A percentile compares a stretch with the other conserved stretches of the same genome.
These are phyloP conservation scores for Petroica traversi DNA, from an alignment of 2,113 vertebrate species.

Conservation along the genomic window DNA sequence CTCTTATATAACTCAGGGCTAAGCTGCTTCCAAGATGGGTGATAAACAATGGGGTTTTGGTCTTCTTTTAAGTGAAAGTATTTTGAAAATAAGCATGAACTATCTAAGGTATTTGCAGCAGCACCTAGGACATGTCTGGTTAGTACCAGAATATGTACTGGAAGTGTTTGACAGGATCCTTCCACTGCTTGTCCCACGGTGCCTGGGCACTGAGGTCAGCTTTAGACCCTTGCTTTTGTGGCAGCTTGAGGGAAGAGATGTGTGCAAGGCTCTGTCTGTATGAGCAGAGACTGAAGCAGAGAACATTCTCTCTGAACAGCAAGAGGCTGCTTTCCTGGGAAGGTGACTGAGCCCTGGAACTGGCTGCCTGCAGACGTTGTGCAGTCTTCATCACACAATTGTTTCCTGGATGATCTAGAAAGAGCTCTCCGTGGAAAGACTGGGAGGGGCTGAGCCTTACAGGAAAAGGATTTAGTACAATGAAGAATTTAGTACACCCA, in stretches of 20 bases:
- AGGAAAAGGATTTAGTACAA: background rate
- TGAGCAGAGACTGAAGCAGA: background rate
- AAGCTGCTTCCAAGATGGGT: background rate
- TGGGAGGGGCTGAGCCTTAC: background rate
- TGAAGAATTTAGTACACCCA: background rate
- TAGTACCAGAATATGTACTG: background rate
- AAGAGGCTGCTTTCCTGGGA: background rate
- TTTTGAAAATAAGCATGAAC: background rate
- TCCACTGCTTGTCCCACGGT: background rate
- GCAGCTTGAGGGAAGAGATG: background rate
- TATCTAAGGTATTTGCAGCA: background rate
- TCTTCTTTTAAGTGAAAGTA: background rate
- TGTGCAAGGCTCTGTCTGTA: no score
- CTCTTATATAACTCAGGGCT: fast-evolving
- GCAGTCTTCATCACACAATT: fast-evolving
- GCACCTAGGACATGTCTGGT: fast-evolving
- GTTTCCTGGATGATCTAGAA: background rate
- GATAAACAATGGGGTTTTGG: background rate
- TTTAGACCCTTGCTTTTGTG: background rate
- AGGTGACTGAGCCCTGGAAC: background rate
- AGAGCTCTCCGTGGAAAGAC: background rate
- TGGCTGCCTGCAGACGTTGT: background rate
- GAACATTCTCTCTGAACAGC: background rate
- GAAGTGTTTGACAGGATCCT: background rate
- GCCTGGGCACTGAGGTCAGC: no score